Conservation (phyloP, 2,888 invertebrate species). For the Drosophila acutilabella region DNA sequence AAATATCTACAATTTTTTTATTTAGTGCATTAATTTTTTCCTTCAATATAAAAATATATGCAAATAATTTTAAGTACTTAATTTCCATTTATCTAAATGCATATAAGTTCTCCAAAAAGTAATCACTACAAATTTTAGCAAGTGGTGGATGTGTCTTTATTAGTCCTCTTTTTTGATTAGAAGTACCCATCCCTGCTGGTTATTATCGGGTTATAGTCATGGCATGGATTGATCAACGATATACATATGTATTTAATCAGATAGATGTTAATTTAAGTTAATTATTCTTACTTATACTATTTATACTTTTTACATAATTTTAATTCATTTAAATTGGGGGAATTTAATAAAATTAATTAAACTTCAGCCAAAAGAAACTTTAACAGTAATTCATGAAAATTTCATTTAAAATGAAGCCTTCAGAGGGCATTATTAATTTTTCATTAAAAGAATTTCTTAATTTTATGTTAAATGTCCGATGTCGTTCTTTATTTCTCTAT, state of each 20-base stretch:
- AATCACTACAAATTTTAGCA: conserved; percentile 35
- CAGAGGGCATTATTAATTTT: no score
- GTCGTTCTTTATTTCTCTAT: background rate
- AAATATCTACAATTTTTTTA: conserved; percentile 57
- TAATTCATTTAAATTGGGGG: conserved; percentile 4
- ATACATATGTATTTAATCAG: conserved; percentile 15
- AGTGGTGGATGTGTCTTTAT: conserved; percentile 18
- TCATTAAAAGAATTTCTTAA: no score
- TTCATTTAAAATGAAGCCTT: no score
- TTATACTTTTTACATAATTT: conserved; percentile 27
- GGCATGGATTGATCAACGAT: conserved; percentile 33
- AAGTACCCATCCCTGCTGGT: conserved; percentile 25
- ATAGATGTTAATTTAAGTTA: conserved; percentile 18
- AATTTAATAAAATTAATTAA: background rate
- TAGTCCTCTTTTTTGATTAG: conserved; percentile 41
- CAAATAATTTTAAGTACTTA: conserved; percentile 54
- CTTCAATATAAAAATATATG: conserved; percentile 15
- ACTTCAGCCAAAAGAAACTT: conserved; percentile 16
- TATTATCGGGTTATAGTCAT: conserved; percentile 29
- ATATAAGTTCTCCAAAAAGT: conserved; percentile 36
- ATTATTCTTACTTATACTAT: conserved; percentile 33
- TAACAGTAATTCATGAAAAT: no score
- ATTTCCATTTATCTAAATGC: conserved; percentile 53
- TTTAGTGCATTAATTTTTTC: conserved; percentile 46
- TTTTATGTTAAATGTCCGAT: background rate